phyloP scores from a whole-genome alignment of 2,888 invertebrate genomes.

The Nomada ruficornis region DNA sequence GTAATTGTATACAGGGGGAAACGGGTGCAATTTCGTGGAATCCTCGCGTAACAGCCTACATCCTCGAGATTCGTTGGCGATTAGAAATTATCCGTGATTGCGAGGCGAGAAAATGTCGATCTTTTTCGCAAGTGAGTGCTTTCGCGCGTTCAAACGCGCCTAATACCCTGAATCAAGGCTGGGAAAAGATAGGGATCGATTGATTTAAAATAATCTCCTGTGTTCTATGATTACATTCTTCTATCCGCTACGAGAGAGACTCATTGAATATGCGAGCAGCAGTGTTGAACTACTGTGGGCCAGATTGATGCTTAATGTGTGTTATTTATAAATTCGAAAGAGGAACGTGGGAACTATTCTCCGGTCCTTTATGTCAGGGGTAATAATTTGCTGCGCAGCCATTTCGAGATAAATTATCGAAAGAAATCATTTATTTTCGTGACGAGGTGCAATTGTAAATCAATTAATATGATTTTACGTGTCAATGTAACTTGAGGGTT shows the following conservation, averaged over 20 bases:
- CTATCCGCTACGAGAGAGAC: background rate
- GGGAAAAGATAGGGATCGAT: slow-evolving; percentile 5
- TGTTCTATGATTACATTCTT: slow-evolving; percentile 5
- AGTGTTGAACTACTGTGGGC: background rate
- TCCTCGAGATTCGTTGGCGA: slow-evolving; percentile 11
- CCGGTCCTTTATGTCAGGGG: too few relatives aligned
- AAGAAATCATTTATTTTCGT: too few relatives aligned
- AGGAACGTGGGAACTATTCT: background rate
- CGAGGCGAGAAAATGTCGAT: background rate
- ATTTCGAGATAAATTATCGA: background rate
- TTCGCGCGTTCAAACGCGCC: background rate
- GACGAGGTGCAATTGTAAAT: background rate
- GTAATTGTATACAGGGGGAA: background rate
- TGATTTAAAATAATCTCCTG: slow-evolving; percentile 17
- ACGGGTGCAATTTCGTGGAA: slow-evolving; percentile 14
- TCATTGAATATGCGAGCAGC: background rate
- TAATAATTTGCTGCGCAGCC: background rate
- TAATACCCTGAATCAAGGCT: slow-evolving; percentile 8
- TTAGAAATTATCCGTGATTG: slow-evolving; percentile 38
- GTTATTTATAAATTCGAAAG: background rate
- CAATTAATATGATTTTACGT: too few relatives aligned
- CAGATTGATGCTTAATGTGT: background rate
- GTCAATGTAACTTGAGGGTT: too few relatives aligned
- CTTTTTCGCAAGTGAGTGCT: background rate
- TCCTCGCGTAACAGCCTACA: background rate